Conservation (phyloP, 2,888 invertebrate species). For the Papilio gigon region DNA sequence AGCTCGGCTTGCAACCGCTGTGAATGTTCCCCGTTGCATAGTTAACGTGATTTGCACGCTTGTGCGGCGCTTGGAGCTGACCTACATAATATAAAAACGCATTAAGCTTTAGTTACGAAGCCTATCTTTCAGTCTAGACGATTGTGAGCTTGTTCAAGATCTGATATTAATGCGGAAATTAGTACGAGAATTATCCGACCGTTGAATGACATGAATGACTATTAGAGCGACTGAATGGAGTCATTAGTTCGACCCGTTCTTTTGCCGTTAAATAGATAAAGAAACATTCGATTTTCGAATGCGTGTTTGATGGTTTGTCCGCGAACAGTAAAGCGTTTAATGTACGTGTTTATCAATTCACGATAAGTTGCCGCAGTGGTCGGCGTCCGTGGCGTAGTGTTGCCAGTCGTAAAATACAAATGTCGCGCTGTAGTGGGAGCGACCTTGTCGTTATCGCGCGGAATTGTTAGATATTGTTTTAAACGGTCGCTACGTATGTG, state of each 20-base stretch:
- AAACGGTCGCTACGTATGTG: conserved; percentile 51
- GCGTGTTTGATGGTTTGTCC: neutral
- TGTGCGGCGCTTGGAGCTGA: conserved; percentile 52
- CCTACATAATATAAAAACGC: conserved; percentile 54
- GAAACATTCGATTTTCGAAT: neutral
- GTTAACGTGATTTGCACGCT: conserved; percentile 60
- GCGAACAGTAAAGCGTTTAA: conserved; percentile 19
- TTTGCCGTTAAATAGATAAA: neutral
- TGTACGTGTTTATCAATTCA: conserved; percentile 25
- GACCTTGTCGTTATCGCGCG: conserved; percentile 69
- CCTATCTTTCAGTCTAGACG: conserved; percentile 43
- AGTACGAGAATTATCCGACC: neutral
- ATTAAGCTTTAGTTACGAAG: conserved; percentile 45
- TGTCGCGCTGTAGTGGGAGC: conserved; percentile 56
- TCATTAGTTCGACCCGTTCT: neutral
- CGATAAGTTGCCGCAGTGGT: conserved; percentile 11
- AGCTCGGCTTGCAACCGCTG: conserved; percentile 47
- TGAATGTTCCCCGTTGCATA: conserved; percentile 51
- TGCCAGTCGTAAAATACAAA: conserved; percentile 48
- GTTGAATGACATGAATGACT: conserved; percentile 32
- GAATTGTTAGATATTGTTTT: conserved; percentile 56
- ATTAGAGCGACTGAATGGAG: conserved; percentile 16
- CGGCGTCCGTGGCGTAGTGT: conserved; percentile 16
- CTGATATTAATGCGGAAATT: neutral
- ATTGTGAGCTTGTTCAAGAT: conserved; percentile 31